A percentile compares a stretch with the other conserved stretches of the same genome.
phyloP scores from a whole-genome alignment of 2,888 invertebrate species.

The Schizaphis graminum region DNA sequence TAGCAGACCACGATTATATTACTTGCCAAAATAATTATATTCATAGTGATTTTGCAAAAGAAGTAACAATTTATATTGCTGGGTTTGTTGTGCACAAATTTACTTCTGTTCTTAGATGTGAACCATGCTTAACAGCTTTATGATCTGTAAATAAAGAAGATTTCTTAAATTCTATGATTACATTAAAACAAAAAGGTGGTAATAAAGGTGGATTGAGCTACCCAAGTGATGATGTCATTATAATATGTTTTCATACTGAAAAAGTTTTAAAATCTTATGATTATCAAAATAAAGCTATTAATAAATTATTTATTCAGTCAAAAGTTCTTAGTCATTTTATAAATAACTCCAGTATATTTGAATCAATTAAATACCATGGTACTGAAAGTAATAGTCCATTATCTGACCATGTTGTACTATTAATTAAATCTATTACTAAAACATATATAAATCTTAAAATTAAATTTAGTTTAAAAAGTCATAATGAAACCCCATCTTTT shows the following conservation, averaged over 20 bases:
- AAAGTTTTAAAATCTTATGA: too few species aligned
- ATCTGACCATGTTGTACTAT: background rate
- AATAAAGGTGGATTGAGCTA: background rate
- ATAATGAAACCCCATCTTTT: background rate
- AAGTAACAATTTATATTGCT: too few species aligned
- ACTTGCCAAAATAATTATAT: too few species aligned
- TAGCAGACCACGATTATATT: too few species aligned
- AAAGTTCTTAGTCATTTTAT: too few species aligned
- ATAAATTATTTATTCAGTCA: too few species aligned
- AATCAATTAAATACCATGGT: background rate
- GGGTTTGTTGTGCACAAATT: too few species aligned
- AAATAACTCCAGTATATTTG: background rate
- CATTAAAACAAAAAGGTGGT: conserved; percentile 4
- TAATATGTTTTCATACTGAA: too few species aligned
- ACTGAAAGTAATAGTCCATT: background rate
- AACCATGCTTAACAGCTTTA: background rate
- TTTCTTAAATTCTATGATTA: background rate
- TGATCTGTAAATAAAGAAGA: background rate
- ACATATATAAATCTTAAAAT: background rate
- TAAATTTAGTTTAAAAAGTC: background rate
- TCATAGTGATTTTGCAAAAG: too few species aligned
- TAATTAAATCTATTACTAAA: background rate
- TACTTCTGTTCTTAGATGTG: too few species aligned
- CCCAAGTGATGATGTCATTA: too few species aligned
- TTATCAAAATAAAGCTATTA: too few species aligned